Evolutionary conservation across 2,888 invertebrate species (phyloP), one percentile per base, ranked within the genome.

Genomic region (Seira musarum): DNA sequence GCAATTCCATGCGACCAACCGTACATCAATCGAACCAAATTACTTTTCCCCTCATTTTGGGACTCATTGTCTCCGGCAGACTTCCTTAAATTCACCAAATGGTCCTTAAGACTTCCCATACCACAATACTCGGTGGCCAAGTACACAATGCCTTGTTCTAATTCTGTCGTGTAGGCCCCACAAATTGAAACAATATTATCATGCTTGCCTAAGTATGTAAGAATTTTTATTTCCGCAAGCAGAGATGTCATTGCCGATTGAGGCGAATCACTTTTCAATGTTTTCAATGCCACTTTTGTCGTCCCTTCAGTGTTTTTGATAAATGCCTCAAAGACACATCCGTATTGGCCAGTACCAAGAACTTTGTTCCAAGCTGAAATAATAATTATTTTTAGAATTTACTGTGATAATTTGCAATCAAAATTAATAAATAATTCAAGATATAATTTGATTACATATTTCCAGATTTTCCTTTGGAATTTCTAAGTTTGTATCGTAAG

Each of bases 101-200:
- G 21, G 3, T 25, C 25, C 21, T 25, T 30, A 6, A 64, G 24
- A 25, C 6, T 2, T 17, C 64, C 64, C 6, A 25, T 21, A 6
- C 10, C 1, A 15, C 64, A 64, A 1, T n/a, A 17, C 21, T 64
- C 64, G 6, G 15, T 6, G 13, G 30, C 64, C 2, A 64, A 1
- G n/a, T 64, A 64, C 10, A 64, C 25, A 13, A 6, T 64, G 2
- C 24, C 63, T 21, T 3, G 10, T 15, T 10, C 22, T 6, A 74
- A 3, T 35, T 74, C 66, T 10, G 73, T 66, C 2, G 73, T 74
- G 17, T 74, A 74, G 8, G 73, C 73, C 15, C 73, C 73, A n/a
- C 30, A 24, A 40, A 74, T 65, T 0, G 15, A 17, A 0, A 74
- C 73, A 19, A 74, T 25, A n/a, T 74, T 24, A 17, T n/a, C 21